Evolutionary conservation across 2,888 invertebrate genomes (phyloP).

Genomic region (Andrena haemorrhoa): DNA sequence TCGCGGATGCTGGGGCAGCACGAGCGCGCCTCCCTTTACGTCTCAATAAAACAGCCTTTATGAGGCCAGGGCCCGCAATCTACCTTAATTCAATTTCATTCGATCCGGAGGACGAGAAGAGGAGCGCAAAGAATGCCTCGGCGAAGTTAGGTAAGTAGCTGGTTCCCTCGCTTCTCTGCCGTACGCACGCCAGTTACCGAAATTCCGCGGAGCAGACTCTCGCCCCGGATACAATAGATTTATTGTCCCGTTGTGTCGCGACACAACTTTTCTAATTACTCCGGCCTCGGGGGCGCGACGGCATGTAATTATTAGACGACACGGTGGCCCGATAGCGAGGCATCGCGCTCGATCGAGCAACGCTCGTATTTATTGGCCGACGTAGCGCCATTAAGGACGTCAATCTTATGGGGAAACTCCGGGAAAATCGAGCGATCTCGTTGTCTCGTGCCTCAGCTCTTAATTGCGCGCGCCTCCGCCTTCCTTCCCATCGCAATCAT

Average conservation of each 20-base stretch:
- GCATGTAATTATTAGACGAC: conserved; percentile 48
- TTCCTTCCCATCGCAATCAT: not conserved
- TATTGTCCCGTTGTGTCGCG: conserved; percentile 33
- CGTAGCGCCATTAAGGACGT: conserved; percentile 24
- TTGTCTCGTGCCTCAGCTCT: not conserved
- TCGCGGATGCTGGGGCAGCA: not conserved
- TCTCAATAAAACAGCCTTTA: conserved; percentile 3
- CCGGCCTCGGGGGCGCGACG: not conserved
- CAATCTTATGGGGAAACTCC: conserved; percentile 17
- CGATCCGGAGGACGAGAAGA: not conserved
- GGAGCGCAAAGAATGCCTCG: not conserved
- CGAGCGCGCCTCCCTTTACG: not conserved
- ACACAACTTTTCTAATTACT: conserved; percentile 61
- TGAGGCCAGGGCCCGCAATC: not conserved
- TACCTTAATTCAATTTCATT: not conserved
- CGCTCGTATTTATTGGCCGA: conserved; percentile 24
- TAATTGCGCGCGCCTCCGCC: conserved; percentile 16
- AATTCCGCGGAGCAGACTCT: not conserved
- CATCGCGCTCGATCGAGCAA: conserved; percentile 24
- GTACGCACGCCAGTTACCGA: not conserved
- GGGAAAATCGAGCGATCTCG: conserved; percentile 23
- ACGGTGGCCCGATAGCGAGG: not conserved
- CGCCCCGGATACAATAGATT: conserved; percentile 25
- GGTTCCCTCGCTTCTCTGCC: not conserved
- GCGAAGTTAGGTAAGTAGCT: conserved; percentile 5